phyloP scores from a whole-genome alignment of 2,888 invertebrate genomes.

The Drosophila nr. medialis region DNA sequence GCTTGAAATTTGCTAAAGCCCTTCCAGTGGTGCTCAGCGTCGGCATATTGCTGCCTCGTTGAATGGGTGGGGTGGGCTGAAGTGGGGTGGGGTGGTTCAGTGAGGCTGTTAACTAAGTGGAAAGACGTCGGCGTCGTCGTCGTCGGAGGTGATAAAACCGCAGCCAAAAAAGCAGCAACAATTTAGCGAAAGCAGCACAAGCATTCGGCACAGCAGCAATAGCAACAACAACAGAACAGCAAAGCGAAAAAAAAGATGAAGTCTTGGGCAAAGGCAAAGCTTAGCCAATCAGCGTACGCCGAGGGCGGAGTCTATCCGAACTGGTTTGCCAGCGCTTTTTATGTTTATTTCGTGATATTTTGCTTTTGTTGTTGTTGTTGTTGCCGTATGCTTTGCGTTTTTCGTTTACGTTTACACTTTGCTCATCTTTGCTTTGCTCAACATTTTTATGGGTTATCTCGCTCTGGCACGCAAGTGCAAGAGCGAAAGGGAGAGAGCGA shows the following conservation, averaged over 20 bases:
- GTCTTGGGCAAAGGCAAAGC: slow-evolving; percentile 75
- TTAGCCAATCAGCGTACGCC: slow-evolving; percentile 82
- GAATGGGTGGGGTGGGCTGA: neutral
- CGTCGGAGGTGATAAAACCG: slow-evolving; percentile 72
- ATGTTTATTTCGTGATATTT: slow-evolving; percentile 68
- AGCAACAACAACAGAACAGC: slow-evolving; percentile 26
- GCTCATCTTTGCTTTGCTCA: slow-evolving; percentile 72
- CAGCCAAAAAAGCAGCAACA: slow-evolving; percentile 62
- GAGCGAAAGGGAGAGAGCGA: slow-evolving; percentile 66
- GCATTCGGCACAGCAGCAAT: slow-evolving; percentile 29
- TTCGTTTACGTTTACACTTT: slow-evolving; percentile 77
- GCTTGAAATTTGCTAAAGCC: slow-evolving; percentile 63
- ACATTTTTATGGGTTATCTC: slow-evolving; percentile 82
- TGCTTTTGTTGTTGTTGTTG: slow-evolving; percentile 50
- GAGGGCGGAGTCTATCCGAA: slow-evolving; percentile 82
- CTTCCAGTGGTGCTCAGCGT: slow-evolving; percentile 9
- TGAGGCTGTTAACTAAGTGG: slow-evolving; percentile 61
- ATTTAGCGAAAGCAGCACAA: slow-evolving; percentile 40
- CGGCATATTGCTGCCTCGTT: neutral
- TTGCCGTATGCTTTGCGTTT: slow-evolving; percentile 57
- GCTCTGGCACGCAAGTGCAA: slow-evolving; percentile 70
- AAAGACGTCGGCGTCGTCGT: slow-evolving; percentile 43
- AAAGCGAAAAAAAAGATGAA: slow-evolving; percentile 63
- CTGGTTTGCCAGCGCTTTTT: slow-evolving; percentile 77
- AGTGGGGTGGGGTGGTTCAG: neutral